Conservation (phyloP, 2,888 invertebrate species). For the Mimachlamys varia region DNA sequence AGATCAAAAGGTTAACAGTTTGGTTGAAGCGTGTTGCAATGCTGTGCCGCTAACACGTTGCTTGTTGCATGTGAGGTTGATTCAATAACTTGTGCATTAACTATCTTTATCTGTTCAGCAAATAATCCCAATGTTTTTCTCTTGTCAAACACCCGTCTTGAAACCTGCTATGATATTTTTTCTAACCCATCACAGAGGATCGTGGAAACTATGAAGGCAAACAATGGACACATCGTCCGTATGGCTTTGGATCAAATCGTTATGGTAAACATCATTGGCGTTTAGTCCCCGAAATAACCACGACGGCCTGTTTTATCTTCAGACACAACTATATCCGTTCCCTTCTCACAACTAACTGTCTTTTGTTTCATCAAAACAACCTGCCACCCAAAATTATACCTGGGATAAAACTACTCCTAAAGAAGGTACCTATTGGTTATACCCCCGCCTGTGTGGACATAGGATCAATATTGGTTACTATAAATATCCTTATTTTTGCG, state of each 20-base stretch:
- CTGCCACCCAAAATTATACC: not conserved
- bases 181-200: not conserved
- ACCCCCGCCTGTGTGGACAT: too few species aligned
- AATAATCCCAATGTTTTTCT: conserved; percentile 17
- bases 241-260: not conserved
- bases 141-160: conserved; percentile 24
- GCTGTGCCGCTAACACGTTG: not conserved
- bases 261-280: not conserved
- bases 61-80: conserved; percentile 23
- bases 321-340: not conserved
- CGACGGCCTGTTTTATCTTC: not conserved
- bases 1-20: conserved; percentile 25
- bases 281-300: not conserved
- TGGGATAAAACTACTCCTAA: not conserved
- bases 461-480: too few species aligned
- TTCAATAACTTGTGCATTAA: not conserved
- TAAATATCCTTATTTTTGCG: too few species aligned
- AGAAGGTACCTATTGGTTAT: not conserved
- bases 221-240: conserved; percentile 4
- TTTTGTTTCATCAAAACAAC: not conserved
- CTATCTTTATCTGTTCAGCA: not conserved
- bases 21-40: conserved; percentile 6
- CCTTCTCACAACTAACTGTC: conserved; percentile 10
- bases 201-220: conserved; percentile 23
- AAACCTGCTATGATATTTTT: conserved; percentile 6